Percentiles rank a stretch among this genome's conserved stretches.
phyloP scores from a whole-genome alignment of 2,888 invertebrate genomes.

The Drosophila putrida region DNA sequence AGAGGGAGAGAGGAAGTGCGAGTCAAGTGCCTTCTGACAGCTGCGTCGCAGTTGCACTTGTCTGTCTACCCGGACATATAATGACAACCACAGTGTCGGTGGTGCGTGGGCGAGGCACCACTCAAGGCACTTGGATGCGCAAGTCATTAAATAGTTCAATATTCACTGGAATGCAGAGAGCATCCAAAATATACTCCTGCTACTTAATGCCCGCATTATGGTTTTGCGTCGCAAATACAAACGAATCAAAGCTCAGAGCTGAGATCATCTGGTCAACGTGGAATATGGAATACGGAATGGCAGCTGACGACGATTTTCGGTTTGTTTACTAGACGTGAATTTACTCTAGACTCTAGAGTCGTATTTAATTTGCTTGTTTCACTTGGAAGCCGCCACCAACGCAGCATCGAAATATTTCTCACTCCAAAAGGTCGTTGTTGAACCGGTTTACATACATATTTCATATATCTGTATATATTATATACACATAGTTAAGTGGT shows the following conservation, averaged over 20 bases:
- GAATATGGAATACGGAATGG: not conserved
- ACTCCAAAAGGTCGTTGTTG: conserved; percentile 71
- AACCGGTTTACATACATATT: conserved; percentile 67
- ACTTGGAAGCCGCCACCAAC: conserved; percentile 64
- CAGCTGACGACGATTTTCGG: conserved; percentile 13
- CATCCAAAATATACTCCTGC: conserved; percentile 57
- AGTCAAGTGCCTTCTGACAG: conserved; percentile 60
- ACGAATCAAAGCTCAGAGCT: conserved; percentile 23
- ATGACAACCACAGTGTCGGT: conserved; percentile 1
- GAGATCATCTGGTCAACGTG: conserved; percentile 55
- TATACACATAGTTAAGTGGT: conserved; percentile 19
- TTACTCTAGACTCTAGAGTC: conserved; percentile 29
- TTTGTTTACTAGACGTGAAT: conserved; percentile 42
- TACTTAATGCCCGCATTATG: conserved; percentile 34
- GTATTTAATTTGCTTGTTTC: conserved; percentile 49
- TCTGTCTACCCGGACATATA: conserved; percentile 13
- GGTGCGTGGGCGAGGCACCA: conserved; percentile 56
- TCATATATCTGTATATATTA: conserved; percentile 17
- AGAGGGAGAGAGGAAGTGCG: conserved; percentile 48
- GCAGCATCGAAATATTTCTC: conserved; percentile 68
- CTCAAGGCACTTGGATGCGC: conserved; percentile 35
- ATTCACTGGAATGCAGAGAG: conserved; percentile 58
- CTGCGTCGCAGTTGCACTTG: conserved; percentile 44
- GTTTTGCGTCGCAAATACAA: conserved; percentile 65
- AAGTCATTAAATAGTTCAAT: conserved; percentile 56